Conservation (phyloP, 2,113 vertebrate genomes). For the Osmerus mordax region DNA sequence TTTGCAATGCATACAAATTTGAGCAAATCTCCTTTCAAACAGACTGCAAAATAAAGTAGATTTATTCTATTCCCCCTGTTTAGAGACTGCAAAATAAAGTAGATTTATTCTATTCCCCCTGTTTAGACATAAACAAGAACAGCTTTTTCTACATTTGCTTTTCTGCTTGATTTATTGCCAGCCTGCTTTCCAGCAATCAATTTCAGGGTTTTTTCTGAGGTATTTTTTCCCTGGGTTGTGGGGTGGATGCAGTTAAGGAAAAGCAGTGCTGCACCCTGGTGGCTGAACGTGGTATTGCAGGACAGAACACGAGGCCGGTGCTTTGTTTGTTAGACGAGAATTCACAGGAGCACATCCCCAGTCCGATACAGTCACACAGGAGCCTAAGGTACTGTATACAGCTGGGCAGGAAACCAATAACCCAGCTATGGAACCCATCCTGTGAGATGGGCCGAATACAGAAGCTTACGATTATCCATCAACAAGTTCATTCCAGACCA, state of each 20-base stretch:
- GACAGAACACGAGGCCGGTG: not conserved
- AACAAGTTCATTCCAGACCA: not conserved
- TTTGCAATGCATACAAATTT: slow-evolving; percentile 61
- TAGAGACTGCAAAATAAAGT: too few relatives aligned
- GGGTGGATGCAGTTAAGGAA: slow-evolving; percentile 52
- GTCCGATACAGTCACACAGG: not conserved
- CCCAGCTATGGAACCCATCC: not conserved
- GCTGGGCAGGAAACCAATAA: not conserved
- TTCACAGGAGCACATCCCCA: not conserved
- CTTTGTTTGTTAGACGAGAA: slow-evolving; percentile 8
- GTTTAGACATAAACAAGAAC: slow-evolving; percentile 73
- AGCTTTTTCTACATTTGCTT: slow-evolving; percentile 69
- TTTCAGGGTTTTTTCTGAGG: slow-evolving; percentile 59
- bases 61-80: slow-evolving; percentile 75
- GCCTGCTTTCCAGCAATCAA: slow-evolving; percentile 70
- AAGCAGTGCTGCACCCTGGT: slow-evolving; percentile 94
- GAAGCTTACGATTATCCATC: not conserved
- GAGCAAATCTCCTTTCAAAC: slow-evolving; percentile 73
- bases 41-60: slow-evolving; percentile 69
- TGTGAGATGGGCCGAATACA: not conserved
- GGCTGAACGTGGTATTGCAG: slow-evolving; percentile 58
- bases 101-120: slow-evolving; percentile 74
- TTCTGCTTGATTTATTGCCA: slow-evolving; percentile 72
- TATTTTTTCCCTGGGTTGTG: not conserved
- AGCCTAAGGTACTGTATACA: not conserved